Evolutionary conservation across 1,140 invertebrate species (phyloP).

Genomic region (Heliconius nattereri): DNA sequence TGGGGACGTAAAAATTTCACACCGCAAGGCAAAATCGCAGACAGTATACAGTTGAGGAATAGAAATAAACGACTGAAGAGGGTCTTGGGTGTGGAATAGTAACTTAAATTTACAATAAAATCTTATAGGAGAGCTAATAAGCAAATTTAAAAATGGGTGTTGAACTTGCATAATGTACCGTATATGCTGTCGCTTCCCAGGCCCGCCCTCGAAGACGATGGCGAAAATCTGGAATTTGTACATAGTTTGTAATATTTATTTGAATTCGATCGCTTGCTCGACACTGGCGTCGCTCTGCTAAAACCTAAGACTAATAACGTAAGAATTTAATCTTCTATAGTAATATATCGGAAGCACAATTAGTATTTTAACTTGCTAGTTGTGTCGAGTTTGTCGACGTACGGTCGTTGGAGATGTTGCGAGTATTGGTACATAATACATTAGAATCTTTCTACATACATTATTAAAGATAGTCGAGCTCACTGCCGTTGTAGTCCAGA

Average conservation of each 20-base stretch:
- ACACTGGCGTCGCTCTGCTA: slow-evolving; percentile 35
- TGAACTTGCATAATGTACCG: not conserved
- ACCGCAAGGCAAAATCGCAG: not conserved
- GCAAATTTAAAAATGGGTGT: not conserved
- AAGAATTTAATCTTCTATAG: slow-evolving; percentile 44
- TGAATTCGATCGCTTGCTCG: slow-evolving; percentile 28
- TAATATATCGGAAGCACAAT: slow-evolving; percentile 50
- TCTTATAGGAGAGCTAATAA: not conserved
- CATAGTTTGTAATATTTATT: slow-evolving; percentile 47
- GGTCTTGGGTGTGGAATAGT: not conserved
- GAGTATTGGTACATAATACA: no score
- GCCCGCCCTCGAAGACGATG: not conserved
- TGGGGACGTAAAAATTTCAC: slow-evolving; percentile 5
- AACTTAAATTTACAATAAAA: not conserved
- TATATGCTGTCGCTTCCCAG: not conserved
- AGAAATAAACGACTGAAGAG: not conserved
- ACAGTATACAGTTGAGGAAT: not conserved
- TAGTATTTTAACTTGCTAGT: slow-evolving; percentile 46
- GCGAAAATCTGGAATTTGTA: slow-evolving; percentile 37
- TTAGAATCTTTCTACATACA: slow-evolving; percentile 33
- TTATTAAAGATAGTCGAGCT: slow-evolving; percentile 31
- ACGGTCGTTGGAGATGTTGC: slow-evolving; percentile 13
- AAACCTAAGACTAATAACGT: slow-evolving; percentile 35
- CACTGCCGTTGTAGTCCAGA: slow-evolving; percentile 44
- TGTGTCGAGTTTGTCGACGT: slow-evolving; percentile 19